These are phyloP conservation scores for Poecilia gillii DNA, from an alignment of 2,797 vertebrate species.

Conservation along the genomic window DNA sequence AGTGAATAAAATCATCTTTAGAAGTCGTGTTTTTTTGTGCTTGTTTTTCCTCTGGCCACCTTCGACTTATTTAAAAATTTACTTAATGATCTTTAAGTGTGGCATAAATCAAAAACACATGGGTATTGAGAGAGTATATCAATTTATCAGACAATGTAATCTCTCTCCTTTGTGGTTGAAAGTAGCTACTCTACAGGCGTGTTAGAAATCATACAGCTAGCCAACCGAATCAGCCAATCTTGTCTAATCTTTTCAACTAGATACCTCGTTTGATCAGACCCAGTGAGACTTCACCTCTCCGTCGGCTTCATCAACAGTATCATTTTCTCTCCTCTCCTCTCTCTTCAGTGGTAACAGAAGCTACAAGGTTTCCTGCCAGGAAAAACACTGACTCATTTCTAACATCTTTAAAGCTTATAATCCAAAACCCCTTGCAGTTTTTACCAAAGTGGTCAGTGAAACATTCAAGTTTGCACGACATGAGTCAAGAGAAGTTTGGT, in stretches of 20 bases:
- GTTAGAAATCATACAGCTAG: background rate
- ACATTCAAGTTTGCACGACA: background rate
- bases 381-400: background rate
- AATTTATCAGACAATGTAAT: background rate
- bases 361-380: background rate
- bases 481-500: background rate
- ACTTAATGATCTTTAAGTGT: background rate
- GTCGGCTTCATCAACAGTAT: background rate
- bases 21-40: background rate
- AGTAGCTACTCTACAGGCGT: background rate
- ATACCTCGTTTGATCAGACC: slow-evolving; percentile 35
- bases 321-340: background rate
- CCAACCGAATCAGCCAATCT: slow-evolving; percentile 17
- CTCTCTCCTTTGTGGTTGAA: background rate
- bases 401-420: background rate
- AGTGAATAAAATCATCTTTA: background rate
- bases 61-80: background rate
- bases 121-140: background rate
- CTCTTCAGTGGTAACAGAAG: background rate
- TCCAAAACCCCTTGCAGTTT: background rate
- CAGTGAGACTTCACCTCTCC: slow-evolving; percentile 17
- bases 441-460: background rate
- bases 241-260: slow-evolving; percentile 36
- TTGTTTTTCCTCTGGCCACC: background rate
- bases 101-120: background rate